Evolutionary conservation across 2,113 vertebrate species (phyloP).

Genomic region (Heptranchias perlo): DNA sequence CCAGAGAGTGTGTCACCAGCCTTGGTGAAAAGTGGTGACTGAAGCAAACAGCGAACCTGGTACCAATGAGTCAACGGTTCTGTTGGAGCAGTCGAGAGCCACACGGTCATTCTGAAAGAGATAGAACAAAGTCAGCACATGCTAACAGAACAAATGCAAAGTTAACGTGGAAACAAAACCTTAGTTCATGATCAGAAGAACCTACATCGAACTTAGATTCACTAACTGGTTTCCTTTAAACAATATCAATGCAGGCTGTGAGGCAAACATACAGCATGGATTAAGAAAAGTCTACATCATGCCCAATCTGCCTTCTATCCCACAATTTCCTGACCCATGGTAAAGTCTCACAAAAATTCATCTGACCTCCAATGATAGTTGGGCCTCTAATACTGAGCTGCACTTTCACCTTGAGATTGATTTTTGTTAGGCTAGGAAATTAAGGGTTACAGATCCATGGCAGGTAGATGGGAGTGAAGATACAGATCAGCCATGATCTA

Average conservation of each 20-base stretch:
- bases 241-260: too few relatives aligned
- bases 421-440: background rate
- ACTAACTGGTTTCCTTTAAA: background rate
- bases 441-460: background rate
- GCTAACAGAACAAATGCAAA: background rate
- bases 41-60: slow-evolving; percentile 88
- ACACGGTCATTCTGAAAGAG: slow-evolving; percentile 75
- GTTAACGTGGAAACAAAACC: background rate
- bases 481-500: background rate
- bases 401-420: background rate
- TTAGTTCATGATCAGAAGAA: background rate
- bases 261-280: background rate
- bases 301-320: background rate
- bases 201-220: background rate
- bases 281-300: background rate
- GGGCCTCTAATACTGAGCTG: background rate
- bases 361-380: background rate
- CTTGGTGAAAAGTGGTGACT: slow-evolving; percentile 90
- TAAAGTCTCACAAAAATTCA: background rate
- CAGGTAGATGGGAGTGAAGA: background rate
- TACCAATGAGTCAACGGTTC: slow-evolving; percentile 95
- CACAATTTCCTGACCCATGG: background rate
- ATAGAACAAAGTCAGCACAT: background rate
- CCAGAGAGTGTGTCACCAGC: slow-evolving; percentile 91
- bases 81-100: slow-evolving; percentile 88